phyloP scores from a whole-genome alignment of 2,113 vertebrate genomes.

The Onychostoma macrolepis region DNA sequence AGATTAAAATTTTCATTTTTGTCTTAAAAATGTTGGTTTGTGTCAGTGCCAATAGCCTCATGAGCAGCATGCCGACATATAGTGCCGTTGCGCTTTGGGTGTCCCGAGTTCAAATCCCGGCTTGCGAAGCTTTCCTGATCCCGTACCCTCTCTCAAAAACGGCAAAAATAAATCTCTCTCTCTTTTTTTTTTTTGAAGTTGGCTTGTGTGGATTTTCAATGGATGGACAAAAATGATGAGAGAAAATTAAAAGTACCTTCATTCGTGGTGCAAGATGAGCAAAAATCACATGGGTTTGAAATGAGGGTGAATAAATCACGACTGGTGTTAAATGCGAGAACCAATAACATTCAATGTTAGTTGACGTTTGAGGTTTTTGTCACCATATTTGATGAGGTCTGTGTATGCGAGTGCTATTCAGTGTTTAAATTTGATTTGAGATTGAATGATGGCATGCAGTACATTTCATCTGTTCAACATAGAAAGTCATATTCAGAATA shows the following conservation, averaged over 20 bases:
- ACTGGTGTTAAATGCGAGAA: not conserved
- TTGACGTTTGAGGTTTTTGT: not conserved
- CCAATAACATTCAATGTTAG: not conserved
- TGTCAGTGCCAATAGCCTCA: too few species aligned
- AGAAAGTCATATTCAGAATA: not conserved
- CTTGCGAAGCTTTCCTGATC: too few species aligned
- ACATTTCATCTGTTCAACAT: not conserved
- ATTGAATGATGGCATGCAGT: not conserved
- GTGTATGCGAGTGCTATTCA: not conserved
- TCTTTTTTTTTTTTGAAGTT: too few species aligned
- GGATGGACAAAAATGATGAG: not conserved
- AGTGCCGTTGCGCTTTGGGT: too few species aligned
- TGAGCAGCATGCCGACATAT: too few species aligned
- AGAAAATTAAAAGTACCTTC: not conserved
- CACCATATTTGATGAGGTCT: not conserved
- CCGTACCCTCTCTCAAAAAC: too few species aligned
- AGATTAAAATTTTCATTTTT: not conserved
- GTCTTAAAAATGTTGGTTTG: too few species aligned
- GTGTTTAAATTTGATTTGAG: not conserved
- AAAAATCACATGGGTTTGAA: too few species aligned
- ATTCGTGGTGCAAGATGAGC: not conserved
- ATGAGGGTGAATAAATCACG: too few species aligned
- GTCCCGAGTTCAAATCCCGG: too few species aligned
- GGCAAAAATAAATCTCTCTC: too few species aligned
- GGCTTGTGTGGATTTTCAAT: not conserved